These are phyloP conservation scores for Crambe crambe DNA, from an alignment of 37 sponge, comb jelly and placozoan genomes.

Conservation along the genomic window DNA sequence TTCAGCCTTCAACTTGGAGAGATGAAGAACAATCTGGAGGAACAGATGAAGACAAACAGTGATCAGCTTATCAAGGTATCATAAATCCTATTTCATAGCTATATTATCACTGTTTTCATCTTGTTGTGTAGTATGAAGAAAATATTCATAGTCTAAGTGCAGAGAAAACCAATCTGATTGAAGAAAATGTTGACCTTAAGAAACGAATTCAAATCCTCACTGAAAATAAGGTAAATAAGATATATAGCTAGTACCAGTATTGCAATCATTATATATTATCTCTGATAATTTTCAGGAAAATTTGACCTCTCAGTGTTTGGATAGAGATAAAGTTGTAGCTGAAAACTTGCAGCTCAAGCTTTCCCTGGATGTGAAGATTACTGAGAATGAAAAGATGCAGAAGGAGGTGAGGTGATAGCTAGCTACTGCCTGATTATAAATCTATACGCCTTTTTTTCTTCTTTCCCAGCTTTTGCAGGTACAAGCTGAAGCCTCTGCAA, in stretches of 20 bases:
- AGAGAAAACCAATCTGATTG: not conserved
- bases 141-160: not conserved
- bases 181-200: not conserved
- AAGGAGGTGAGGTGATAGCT: not conserved
- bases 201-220: conserved; percentile 4
- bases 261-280: not conserved
- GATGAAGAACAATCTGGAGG: not conserved
- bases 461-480: not conserved
- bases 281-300: not conserved
- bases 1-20: not conserved
- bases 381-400: not conserved
- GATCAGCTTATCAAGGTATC: not conserved
- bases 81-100: not conserved
- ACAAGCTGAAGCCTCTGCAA: not conserved
- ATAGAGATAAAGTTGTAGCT: not conserved
- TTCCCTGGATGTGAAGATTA: not conserved
- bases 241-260: not conserved
- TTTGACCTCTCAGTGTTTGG: conserved; percentile 8
- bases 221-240: not conserved
- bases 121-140: conserved; percentile 16
- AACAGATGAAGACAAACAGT: not conserved
- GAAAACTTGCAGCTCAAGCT: not conserved
- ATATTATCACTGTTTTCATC: not conserved
- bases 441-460: not conserved
- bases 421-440: not conserved